Conservation (phyloP, 2,797 vertebrate species). For the Hipposideros larvatus region DNA sequence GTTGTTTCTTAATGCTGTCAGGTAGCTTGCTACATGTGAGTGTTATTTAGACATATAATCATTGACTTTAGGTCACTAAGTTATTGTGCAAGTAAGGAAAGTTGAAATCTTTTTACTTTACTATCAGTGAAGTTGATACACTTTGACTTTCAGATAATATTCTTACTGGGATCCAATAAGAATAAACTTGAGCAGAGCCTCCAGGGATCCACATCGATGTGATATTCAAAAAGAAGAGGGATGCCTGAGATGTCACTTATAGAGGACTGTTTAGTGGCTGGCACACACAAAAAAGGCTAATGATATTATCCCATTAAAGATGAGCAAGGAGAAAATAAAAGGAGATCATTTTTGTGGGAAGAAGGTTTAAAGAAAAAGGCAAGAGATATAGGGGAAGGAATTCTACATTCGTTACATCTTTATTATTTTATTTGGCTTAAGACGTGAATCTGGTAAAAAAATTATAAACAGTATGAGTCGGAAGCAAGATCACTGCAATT, state of each 20-base stretch:
- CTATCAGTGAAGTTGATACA: constrained; percentile 27
- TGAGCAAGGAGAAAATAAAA: not conserved
- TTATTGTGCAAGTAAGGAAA: constrained; percentile 35
- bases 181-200: constrained; percentile 8
- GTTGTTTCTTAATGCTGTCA: constrained; percentile 61
- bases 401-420: not conserved
- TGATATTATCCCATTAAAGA: not conserved
- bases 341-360: not conserved
- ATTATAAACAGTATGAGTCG: not conserved
- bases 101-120: constrained; percentile 51
- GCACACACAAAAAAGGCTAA: not conserved
- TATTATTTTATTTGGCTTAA: constrained; percentile 13
- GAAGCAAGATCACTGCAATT: not conserved
- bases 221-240: not conserved
- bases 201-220: not conserved
- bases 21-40: constrained; percentile 30
- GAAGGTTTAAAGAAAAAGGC: not conserved
- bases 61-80: constrained; percentile 50
- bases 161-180: not conserved
- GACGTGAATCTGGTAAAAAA: not conserved
- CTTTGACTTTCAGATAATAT: constrained; percentile 50
- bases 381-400: not conserved
- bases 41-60: constrained; percentile 60
- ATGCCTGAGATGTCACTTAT: not conserved
- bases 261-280: not conserved